phyloP scores from a whole-genome alignment of 2,797 vertebrate genomes.

The Cirrhinus molitorella region DNA sequence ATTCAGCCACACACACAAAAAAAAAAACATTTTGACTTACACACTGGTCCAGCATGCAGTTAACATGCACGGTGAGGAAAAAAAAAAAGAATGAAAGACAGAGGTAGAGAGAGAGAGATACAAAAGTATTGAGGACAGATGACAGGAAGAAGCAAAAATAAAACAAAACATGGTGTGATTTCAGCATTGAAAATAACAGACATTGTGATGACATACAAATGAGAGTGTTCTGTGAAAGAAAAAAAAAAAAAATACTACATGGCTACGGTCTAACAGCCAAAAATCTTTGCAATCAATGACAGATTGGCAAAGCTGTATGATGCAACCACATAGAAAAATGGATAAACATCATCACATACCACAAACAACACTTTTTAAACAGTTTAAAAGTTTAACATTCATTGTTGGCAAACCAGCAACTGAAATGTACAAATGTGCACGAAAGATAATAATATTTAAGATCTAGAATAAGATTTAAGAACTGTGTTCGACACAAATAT shows the following conservation, averaged over 20 bases:
- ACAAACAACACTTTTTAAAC: constrained; percentile 12
- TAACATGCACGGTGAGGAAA: constrained; percentile 75
- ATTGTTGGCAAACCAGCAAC: too few relatives aligned
- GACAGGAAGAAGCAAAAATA: constrained; percentile 48
- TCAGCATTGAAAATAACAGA: constrained; percentile 59
- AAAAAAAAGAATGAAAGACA: constrained; percentile 59
- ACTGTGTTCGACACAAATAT: neutral
- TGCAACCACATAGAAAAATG: constrained; percentile 38
- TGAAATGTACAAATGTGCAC: neutral
- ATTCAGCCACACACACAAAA: constrained; percentile 46
- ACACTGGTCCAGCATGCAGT: constrained; percentile 84
- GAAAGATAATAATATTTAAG: neutral
- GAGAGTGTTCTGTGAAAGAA: constrained; percentile 45
- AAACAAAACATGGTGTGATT: constrained; percentile 61
- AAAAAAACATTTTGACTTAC: constrained; percentile 82
- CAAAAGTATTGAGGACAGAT: constrained; percentile 60
- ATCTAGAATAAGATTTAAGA: neutral
- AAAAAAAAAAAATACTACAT: constrained; percentile 35
- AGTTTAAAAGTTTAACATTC: neutral
- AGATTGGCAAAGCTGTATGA: constrained; percentile 59
- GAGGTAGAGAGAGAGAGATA: constrained; percentile 62
- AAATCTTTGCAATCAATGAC: constrained; percentile 57
- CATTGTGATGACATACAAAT: constrained; percentile 43
- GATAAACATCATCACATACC: constrained; percentile 36
- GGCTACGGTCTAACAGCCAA: constrained; percentile 33